A percentile compares a stretch with the other conserved stretches of the same genome.
Conservation (phyloP, 2,888 invertebrate genomes). For the Drosophila seclusa region DNA sequence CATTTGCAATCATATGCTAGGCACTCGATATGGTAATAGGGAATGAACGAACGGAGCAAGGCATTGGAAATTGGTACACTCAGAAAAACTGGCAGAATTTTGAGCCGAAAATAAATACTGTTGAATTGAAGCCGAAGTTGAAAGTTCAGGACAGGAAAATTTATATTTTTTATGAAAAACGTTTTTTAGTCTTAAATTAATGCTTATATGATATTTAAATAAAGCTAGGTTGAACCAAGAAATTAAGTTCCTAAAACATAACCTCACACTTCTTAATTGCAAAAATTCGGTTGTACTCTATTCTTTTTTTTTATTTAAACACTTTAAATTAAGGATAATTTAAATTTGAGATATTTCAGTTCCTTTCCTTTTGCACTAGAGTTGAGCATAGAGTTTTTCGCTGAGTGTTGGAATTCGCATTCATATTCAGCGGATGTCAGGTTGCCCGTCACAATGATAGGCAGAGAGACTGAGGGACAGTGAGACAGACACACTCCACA, state of each 20-base stretch:
- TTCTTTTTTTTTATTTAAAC: not conserved
- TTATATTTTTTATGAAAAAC: not conserved
- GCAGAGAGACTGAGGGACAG: not conserved
- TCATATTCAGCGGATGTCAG: conserved; percentile 22
- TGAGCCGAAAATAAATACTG: not conserved
- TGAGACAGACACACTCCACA: conserved; percentile 36
- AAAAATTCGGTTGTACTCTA: not conserved
- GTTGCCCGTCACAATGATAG: conserved; percentile 28
- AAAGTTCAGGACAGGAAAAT: not conserved
- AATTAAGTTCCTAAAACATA: not conserved
- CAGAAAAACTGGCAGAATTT: not conserved
- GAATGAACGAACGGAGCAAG: conserved; percentile 17
- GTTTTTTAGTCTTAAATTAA: not conserved
- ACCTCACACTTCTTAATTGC: not conserved
- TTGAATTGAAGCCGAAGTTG: not conserved
- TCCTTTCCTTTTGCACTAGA: not conserved
- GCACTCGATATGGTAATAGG: conserved; percentile 50
- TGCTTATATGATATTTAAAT: not conserved
- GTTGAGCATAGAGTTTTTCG: not conserved
- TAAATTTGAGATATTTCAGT: not conserved
- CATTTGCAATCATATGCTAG: conserved; percentile 80
- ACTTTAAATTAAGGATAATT: not conserved
- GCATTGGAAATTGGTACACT: conserved; percentile 2
- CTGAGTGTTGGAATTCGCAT: conserved; percentile 1
- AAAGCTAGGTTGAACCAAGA: not conserved